phyloP scores from a whole-genome alignment of 2,113 vertebrate species.

The Nerophis lumbriciformis region DNA sequence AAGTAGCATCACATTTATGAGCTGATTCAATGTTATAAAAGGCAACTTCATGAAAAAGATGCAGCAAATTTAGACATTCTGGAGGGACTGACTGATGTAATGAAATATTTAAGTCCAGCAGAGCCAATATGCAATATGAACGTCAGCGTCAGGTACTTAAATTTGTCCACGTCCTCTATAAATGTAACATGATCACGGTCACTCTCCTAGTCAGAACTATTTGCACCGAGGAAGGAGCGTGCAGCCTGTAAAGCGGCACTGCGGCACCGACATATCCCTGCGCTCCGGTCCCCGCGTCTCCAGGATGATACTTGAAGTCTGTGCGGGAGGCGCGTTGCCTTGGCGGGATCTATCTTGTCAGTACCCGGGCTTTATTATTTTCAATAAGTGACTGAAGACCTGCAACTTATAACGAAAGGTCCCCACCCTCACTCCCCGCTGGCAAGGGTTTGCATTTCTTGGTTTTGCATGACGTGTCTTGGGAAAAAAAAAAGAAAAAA shows the following conservation, averaged over 20 bases:
- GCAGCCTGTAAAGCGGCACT: constrained; percentile 77
- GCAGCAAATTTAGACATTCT: no score
- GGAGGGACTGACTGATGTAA: no score
- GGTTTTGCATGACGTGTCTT: constrained; percentile 63
- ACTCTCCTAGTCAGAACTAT: constrained; percentile 61
- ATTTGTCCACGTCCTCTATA: neutral
- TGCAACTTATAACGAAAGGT: constrained; percentile 69
- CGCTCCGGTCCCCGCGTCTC: constrained; percentile 68
- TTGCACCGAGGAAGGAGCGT: constrained; percentile 72
- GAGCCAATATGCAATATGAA: no score
- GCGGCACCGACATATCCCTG: constrained; percentile 76
- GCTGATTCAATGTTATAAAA: no score
- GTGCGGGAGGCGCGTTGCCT: constrained; percentile 56
- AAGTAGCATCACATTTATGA: no score
- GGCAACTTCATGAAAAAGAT: no score
- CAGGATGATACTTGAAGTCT: constrained; percentile 74
- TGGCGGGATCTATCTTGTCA: constrained; percentile 70
- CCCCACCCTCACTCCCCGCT: constrained; percentile 41
- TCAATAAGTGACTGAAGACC: constrained; percentile 56
- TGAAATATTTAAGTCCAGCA: no score
- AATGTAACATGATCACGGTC: neutral
- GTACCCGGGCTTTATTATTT: constrained; percentile 53
- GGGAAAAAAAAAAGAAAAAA: constrained; percentile 20
- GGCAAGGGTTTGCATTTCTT: constrained; percentile 68
- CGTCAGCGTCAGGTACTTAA: no score